These are phyloP conservation scores for Bombus pascuorum DNA, from an alignment of 1,140 invertebrate genomes.

Conservation along the genomic window DNA sequence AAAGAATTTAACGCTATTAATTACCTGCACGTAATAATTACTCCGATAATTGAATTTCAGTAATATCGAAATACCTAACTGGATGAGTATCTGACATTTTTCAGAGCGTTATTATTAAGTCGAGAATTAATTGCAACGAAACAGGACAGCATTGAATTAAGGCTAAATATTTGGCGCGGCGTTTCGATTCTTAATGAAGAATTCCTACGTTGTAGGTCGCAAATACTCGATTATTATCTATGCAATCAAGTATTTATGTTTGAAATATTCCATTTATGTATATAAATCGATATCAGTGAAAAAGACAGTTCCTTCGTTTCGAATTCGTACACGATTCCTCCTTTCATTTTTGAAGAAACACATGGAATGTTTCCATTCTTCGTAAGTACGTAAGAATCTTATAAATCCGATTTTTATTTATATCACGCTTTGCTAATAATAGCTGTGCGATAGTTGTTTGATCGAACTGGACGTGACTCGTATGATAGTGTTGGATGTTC, in stretches of 20 bases:
- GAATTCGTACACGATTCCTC: neutral
- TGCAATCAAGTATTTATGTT: neutral
- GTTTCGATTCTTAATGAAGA: no score
- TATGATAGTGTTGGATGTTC: neutral
- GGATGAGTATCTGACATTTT: neutral
- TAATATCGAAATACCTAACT: neutral
- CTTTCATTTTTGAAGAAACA: no score
- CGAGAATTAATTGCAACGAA: neutral
- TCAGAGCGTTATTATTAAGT: no score
- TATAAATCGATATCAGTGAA: no score
- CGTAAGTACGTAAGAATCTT: neutral
- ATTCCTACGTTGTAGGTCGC: neutral
- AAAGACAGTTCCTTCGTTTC: no score
- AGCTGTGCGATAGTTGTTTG: neutral
- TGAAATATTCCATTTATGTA: neutral
- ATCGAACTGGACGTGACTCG: neutral
- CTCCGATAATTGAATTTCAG: no score
- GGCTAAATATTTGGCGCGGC: no score
- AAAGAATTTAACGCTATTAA: neutral
- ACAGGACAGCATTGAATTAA: no score
- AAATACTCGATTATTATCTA: no score
- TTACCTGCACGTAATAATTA: neutral
- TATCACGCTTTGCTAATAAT: neutral
- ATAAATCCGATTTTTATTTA: slow-evolving; percentile 10
- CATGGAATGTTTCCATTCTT: neutral